Percentiles rank a stretch among this genome's conserved stretches.
Evolutionary conservation across 2,797 vertebrate species (phyloP).

Genomic region (Thaleichthys pacificus): DNA sequence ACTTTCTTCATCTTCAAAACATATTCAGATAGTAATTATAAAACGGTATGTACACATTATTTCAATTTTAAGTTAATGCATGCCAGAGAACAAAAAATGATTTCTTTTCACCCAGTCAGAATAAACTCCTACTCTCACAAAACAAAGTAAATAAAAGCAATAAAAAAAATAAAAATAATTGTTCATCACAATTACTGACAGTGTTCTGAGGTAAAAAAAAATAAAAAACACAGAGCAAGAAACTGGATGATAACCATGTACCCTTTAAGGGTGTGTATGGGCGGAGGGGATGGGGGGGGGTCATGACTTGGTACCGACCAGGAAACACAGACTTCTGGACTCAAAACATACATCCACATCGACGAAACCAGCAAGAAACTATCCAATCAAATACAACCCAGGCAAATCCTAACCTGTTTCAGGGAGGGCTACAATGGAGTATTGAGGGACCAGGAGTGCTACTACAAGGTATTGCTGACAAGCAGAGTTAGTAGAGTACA

Average conservation of each 20-base stretch:
- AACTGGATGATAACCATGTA: slow-evolving; percentile 37
- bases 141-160: slow-evolving; percentile 35
- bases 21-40: slow-evolving; percentile 69
- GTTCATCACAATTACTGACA: slow-evolving; percentile 48
- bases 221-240: slow-evolving; percentile 23
- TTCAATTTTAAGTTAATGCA: slow-evolving; percentile 59
- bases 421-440: no score
- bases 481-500: no score
- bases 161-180: slow-evolving; percentile 25
- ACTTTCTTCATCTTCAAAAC: slow-evolving; percentile 68
- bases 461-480: no score
- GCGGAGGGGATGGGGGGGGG: not conserved
- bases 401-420: no score
- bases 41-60: slow-evolving; percentile 70
- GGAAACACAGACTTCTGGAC: no score
- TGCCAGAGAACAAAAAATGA: slow-evolving; percentile 51
- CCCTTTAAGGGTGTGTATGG: slow-evolving; percentile 21
- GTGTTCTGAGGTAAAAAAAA: slow-evolving; percentile 59
- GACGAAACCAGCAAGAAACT: no score
- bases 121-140: slow-evolving; percentile 41
- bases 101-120: slow-evolving; percentile 21
- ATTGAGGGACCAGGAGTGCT: no score
- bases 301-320: not conserved
- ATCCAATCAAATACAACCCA: no score
- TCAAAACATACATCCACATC: no score